These are phyloP conservation scores for Nymphicus hollandicus DNA, from an alignment of 2,113 vertebrate genomes.

Conservation along the genomic window DNA sequence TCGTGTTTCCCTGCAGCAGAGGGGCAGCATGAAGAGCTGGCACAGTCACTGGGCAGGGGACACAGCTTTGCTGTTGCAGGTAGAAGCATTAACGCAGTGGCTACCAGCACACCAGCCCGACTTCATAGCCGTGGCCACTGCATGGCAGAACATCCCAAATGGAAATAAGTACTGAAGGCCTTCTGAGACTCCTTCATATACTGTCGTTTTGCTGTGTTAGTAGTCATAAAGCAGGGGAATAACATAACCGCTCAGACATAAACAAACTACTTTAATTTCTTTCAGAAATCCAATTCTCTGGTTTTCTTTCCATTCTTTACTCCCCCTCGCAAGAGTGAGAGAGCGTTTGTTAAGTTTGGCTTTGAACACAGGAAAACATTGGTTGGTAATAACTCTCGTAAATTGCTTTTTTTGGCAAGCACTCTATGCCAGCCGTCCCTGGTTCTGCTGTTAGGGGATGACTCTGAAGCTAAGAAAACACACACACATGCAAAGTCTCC, in stretches of 20 bases:
- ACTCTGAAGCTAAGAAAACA: background rate
- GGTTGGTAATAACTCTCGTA: background rate
- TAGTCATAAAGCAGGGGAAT: background rate
- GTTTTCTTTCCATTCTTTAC: background rate
- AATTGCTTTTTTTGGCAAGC: constrained; percentile 52
- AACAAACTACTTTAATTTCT: background rate
- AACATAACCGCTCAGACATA: background rate
- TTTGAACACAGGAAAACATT: background rate
- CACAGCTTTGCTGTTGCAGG: background rate
- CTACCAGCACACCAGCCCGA: fast-evolving
- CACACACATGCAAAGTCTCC: background rate
- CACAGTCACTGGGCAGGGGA: background rate
- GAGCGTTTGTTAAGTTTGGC: background rate
- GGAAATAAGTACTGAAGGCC: background rate
- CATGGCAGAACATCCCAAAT: fast-evolving
- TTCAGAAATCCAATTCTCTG: background rate
- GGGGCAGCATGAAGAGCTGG: background rate
- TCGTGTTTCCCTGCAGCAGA: background rate
- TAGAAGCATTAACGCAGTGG: fast-evolving
- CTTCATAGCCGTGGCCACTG: background rate
- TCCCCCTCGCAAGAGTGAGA: background rate
- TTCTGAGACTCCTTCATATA: fast-evolving
- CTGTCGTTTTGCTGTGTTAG: background rate
- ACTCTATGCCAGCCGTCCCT: background rate
- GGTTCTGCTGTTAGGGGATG: background rate